Conservation (phyloP, 2,113 vertebrate genomes). For the Numida meleagris region DNA sequence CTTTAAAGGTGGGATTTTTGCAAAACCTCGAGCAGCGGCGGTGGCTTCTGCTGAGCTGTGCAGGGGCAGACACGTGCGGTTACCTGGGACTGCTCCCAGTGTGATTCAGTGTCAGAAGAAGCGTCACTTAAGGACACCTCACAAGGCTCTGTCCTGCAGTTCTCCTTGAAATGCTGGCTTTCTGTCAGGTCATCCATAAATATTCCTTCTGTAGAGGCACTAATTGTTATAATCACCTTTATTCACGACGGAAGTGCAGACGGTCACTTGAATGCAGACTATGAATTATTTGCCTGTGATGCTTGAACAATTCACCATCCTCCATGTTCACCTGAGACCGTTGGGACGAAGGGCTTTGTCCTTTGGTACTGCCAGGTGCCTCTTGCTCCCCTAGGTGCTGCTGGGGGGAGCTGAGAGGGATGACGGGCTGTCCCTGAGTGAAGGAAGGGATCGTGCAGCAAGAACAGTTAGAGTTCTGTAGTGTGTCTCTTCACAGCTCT, state of each 20-base stretch:
- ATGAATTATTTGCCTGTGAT: not conserved
- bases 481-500: too few species aligned
- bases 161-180: not conserved
- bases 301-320: not conserved
- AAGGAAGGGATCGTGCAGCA: fast-evolving
- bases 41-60: not conserved
- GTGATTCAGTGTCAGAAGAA: too few species aligned
- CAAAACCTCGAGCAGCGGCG: not conserved
- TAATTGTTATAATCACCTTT: not conserved
- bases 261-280: not conserved
- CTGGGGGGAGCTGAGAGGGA: not conserved
- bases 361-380: not conserved
- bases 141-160: not conserved
- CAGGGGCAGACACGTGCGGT: not conserved
- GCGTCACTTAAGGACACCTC: not conserved
- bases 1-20: not conserved
- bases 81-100: not conserved
- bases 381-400: not conserved
- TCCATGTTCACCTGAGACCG: not conserved
- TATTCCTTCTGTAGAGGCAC: not conserved
- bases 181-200: not conserved
- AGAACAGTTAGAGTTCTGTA: not conserved
- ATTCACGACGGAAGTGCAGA: not conserved
- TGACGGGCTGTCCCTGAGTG: not conserved
- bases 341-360: not conserved